A percentile compares a stretch with the other conserved stretches of the same genome.
These are phyloP conservation scores for Hydrozoanthus gracilis DNA, from an alignment of 92 coral and sea anemone species.

Conservation along the genomic window DNA sequence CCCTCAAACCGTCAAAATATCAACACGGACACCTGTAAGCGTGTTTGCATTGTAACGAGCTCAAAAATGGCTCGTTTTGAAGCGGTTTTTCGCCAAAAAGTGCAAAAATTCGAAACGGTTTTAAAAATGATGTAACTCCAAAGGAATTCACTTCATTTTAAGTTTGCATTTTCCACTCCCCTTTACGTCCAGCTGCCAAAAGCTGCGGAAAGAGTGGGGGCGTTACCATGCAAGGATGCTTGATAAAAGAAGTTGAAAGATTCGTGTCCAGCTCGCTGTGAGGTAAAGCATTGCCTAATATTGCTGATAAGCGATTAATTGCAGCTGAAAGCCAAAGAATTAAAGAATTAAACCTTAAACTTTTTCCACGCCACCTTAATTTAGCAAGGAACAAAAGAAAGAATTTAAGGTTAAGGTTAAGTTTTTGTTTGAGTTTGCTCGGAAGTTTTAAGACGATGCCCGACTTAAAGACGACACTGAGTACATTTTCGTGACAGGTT, in stretches of 20 bases:
- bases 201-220: constrained; percentile 21
- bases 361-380: neutral
- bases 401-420: constrained; percentile 16
- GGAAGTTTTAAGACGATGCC: neutral
- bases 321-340: neutral
- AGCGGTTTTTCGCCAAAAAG: neutral
- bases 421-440: constrained; percentile 6
- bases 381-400: neutral
- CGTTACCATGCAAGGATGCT: neutral
- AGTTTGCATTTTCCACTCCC: constrained; percentile 15
- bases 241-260: constrained; percentile 14
- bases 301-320: constrained; percentile 1
- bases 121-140: constrained; percentile 20
- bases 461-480: constrained; percentile 13
- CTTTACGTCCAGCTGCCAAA: constrained; percentile 32
- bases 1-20: constrained; percentile 18
- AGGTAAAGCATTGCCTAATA: neutral
- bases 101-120: constrained; percentile 23
- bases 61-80: constrained; percentile 21
- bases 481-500: neutral
- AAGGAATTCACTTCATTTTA: constrained; percentile 17
- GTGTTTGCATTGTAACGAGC: neutral
- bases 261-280: neutral
- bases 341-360: too few species aligned
- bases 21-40: neutral